Evolutionary conservation across 2,113 vertebrate genomes (phyloP), one percentile per base, ranked within the genome.

Genomic region (Gasterosteus aculeatus): DNA sequence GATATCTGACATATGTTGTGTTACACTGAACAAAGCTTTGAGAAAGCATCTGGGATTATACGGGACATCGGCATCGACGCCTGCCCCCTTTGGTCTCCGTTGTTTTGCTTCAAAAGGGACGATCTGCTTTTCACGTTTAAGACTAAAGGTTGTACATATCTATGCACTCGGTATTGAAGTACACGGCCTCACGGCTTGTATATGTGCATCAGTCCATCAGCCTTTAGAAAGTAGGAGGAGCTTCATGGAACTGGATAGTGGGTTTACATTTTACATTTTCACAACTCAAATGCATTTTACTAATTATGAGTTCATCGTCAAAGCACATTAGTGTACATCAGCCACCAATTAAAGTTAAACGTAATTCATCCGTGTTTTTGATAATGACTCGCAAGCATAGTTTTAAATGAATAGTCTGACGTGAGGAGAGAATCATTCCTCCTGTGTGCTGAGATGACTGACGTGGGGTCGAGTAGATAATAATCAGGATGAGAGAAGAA

Each of bases 371-470:
- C 19, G n/a, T 41, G 8, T 46, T 64, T 76, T 53, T 53, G 10
- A 47, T 41, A n/a, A 31, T 53, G 16, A 80, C 47, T 47, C 19
- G 26, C 19, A 18, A 1, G 7, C 26, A 4, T 15, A 53, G 3
- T 8, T 59, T 57, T 7, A 69, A 53, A 69, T 47, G 6, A 66
- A n/a, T 44, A 42, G 26, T 4, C 3, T 42, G 10, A 68, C 39
- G 14, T 41, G n/a, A 67, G 38, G 10, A 41, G 15, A 14, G 56
- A 4, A 38, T 16, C 51, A 35, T 56, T 58, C 15, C 72, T 22
- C 44, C n/a, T 49, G 1, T 42, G 15, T 59, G 54, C 51, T 64
- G 12, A 51, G 64, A 69, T 75, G 70, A 81, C 51, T 65, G 35
- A 54, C 58, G 22, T 54, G 10, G 19, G 39, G 38, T 69, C 42